Percentiles rank a stretch among this genome's conserved stretches.
Conservation (phyloP, 2,888 invertebrate species). For the Ethmia dodecea region DNA sequence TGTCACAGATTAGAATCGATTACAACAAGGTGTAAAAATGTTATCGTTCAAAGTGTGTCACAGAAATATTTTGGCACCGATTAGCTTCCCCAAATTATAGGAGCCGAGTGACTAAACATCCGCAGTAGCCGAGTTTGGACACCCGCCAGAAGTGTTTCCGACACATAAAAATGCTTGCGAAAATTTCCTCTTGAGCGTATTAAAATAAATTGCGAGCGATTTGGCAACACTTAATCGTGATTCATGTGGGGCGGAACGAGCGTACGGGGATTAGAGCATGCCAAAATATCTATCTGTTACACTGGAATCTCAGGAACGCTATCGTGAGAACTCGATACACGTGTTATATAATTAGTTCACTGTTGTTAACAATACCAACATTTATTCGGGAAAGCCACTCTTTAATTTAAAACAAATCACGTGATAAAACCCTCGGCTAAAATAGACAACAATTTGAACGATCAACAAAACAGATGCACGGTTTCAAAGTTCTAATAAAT, state of each 20-base stretch:
- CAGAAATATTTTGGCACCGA: conserved; percentile 63
- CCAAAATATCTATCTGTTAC: conserved; percentile 40
- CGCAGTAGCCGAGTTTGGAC: conserved; percentile 66
- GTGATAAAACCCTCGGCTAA: no score
- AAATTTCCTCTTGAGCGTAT: conserved; percentile 71
- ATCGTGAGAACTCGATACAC: conserved; percentile 2
- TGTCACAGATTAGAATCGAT: conserved; percentile 49
- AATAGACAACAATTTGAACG: no score
- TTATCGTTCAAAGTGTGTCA: conserved; percentile 43
- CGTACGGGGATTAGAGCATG: conserved; percentile 62
- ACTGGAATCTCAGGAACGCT: neutral
- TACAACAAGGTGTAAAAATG: conserved; percentile 36
- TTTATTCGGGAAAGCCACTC: no score
- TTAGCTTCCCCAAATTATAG: conserved; percentile 71
- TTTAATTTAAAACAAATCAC: no score
- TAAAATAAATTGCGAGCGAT: conserved; percentile 77
- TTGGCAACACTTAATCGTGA: conserved; percentile 77
- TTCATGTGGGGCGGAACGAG: conserved; percentile 68
- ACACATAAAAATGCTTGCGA: conserved; percentile 74
- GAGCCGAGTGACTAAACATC: conserved; percentile 72
- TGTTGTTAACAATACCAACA: no score
- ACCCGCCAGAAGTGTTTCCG: conserved; percentile 71
- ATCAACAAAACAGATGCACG: conserved; percentile 18
- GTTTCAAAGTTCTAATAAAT: conserved; percentile 16
- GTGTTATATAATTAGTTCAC: conserved; percentile 12